Percentiles rank a stretch among this genome's conserved stretches.
Evolutionary conservation across 2,797 vertebrate species (phyloP).

Genomic region (Rhynchotus rufescens): DNA sequence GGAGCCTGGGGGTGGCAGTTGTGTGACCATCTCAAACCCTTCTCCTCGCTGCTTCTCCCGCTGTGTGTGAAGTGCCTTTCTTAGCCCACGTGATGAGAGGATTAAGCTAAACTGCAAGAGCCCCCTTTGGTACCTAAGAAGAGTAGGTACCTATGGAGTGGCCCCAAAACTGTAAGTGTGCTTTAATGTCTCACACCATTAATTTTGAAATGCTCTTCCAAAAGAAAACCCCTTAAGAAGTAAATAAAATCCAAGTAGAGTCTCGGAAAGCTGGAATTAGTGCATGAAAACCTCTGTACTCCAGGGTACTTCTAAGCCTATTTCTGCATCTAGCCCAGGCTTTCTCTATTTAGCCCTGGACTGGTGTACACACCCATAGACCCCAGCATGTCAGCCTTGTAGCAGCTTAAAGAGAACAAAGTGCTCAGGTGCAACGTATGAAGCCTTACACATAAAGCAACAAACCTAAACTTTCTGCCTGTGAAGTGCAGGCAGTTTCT

Average conservation of each 20-base stretch:
- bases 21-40: neutral
- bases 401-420: neutral
- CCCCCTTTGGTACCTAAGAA: neutral
- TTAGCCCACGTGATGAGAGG: neutral
- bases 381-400: accelerated
- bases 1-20: neutral
- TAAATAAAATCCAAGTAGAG: neutral
- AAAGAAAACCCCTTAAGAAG: neutral
- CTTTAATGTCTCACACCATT: neutral
- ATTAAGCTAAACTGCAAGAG: neutral
- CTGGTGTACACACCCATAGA: neutral
- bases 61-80: conserved; percentile 36
- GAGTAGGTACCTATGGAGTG: neutral
- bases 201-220: neutral
- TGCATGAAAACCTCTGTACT: neutral
- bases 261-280: neutral
- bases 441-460: too few species aligned
- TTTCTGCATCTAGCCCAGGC: neutral
- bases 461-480: too few species aligned
- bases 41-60: neutral
- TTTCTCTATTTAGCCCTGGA: neutral
- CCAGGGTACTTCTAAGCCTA: neutral
- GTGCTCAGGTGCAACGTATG: too few species aligned
- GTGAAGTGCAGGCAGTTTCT: too few species aligned
- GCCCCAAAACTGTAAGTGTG: neutral